phyloP scores from a whole-genome alignment of 1,140 invertebrate genomes.

The Lepidurus couesii region DNA sequence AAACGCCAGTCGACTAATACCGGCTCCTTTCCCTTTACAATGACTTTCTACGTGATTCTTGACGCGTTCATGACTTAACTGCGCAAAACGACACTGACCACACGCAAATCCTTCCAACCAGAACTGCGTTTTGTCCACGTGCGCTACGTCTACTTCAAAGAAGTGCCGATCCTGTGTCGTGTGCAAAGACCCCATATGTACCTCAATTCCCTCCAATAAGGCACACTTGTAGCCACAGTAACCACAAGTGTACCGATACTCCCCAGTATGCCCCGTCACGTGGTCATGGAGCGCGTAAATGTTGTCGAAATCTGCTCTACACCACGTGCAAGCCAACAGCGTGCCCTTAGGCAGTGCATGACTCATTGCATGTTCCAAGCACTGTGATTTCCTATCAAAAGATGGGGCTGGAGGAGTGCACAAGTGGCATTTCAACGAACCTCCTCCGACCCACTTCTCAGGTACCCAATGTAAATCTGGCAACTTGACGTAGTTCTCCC shows the following conservation, averaged over 20 bases:
- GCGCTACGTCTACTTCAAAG: conserved; percentile 40
- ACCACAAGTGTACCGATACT: conserved; percentile 58
- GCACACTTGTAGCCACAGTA: conserved; percentile 50
- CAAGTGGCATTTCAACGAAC: conserved; percentile 37
- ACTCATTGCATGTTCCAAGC: conserved; percentile 39
- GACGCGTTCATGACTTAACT: conserved; percentile 54
- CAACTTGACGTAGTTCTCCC: conserved; percentile 24
- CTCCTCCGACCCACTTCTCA: conserved; percentile 35
- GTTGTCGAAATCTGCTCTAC: conserved; percentile 44
- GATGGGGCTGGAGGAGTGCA: conserved; percentile 35
- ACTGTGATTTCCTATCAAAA: conserved; percentile 27
- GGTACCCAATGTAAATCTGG: conserved; percentile 39
- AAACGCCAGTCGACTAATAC: not conserved
- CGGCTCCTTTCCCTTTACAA: conserved; percentile 44
- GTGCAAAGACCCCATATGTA: conserved; percentile 44
- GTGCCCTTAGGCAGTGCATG: conserved; percentile 34
- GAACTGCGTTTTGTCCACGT: conserved; percentile 30
- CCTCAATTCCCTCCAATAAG: conserved; percentile 45
- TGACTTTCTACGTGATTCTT: conserved; percentile 54
- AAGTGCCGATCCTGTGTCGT: conserved; percentile 38
- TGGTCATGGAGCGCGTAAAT: conserved; percentile 58
- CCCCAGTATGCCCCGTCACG: conserved; percentile 63
- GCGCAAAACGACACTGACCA: conserved; percentile 59
- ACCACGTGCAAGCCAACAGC: conserved; percentile 38
- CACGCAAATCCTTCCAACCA: conserved; percentile 55